phyloP scores from a whole-genome alignment of 2,888 invertebrate genomes.

The Tholera decimalis region DNA sequence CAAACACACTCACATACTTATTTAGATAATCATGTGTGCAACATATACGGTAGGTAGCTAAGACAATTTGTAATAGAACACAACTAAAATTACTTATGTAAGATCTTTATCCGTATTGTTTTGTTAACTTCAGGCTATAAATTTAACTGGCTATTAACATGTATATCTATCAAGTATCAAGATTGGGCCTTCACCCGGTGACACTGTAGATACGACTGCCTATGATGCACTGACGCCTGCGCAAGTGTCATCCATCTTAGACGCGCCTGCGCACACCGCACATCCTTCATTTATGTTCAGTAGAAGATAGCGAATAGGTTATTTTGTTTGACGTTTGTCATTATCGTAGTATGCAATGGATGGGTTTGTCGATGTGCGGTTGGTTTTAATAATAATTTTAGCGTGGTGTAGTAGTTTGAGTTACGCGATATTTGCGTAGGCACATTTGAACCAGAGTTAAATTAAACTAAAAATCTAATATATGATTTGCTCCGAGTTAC shows the following conservation, averaged over 20 bases:
- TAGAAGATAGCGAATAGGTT: slow-evolving; percentile 51
- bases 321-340: slow-evolving; percentile 53
- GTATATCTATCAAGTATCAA: slow-evolving; percentile 54
- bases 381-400: slow-evolving; percentile 11
- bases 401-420: slow-evolving; percentile 1
- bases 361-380: slow-evolving; percentile 30
- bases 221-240: slow-evolving; percentile 60
- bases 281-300: slow-evolving; percentile 58
- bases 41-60: slow-evolving; percentile 25
- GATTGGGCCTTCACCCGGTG: slow-evolving; percentile 62
- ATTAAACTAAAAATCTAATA: not conserved
- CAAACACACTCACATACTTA: slow-evolving; percentile 17
- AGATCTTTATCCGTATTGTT: slow-evolving; percentile 64
- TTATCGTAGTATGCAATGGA: slow-evolving; percentile 40
- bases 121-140: slow-evolving; percentile 58
- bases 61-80: slow-evolving; percentile 52
- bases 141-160: slow-evolving; percentile 57
- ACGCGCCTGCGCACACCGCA: slow-evolving; percentile 51
- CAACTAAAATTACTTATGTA: slow-evolving; percentile 54
- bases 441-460: not conserved
- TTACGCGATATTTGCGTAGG: not conserved
- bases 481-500: not conserved
- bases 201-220: slow-evolving; percentile 24
- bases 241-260: slow-evolving; percentile 57
- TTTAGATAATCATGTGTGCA: slow-evolving; percentile 12